Evolutionary conservation across 2,888 invertebrate genomes (phyloP), one percentile per base, ranked within the genome.

Genomic region (Globia sparganii): DNA sequence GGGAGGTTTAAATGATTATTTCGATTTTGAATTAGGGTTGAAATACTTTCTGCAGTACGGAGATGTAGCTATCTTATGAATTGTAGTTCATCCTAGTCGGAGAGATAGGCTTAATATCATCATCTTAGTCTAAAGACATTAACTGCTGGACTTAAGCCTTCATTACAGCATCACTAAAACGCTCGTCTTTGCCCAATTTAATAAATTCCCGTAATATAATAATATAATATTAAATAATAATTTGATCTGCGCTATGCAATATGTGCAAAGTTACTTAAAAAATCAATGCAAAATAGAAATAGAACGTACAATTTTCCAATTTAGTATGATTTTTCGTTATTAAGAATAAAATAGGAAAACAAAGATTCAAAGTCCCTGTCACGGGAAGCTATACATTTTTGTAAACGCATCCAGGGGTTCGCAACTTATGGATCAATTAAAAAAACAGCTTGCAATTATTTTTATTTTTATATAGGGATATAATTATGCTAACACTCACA

Each of bases 1-100:
- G 46, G 69, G 43, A 78, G 65, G 68, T 31, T 59, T 65, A 4
- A 25, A 56, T 65, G 21, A 65, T 53, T 74, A 53, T 61, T 81
- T 37, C 0, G 13, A 1, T 28, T 58, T 40, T 28, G 2, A 0
- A 78, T 25, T 13, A n/a, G 4, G 40, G 18, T 66, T 21, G 2
- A 31, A 49, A 75, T 76, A 18, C 3, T 34, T 31, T 76, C 21
- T 18, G 9, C 21, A 40, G 49, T 73, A n/a, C 40, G 4, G 1
- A 58, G 18, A 68, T 34, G n/a, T 3, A 40, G 5, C 15, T 5
- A 15, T 62, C 2, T 2, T 28, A n/a, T 34, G 11, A n/a, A 49
- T 28, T 37, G 5, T 18, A 28, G 11, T 28, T 11, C 37, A 1
- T n/a, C 34, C 34, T 46, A 2, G 1, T 43, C 2, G 15, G 15